Base-by-base conservation (phyloP, 2,113 vertebrate species). In the Psittacula cyanocephala region DNA sequence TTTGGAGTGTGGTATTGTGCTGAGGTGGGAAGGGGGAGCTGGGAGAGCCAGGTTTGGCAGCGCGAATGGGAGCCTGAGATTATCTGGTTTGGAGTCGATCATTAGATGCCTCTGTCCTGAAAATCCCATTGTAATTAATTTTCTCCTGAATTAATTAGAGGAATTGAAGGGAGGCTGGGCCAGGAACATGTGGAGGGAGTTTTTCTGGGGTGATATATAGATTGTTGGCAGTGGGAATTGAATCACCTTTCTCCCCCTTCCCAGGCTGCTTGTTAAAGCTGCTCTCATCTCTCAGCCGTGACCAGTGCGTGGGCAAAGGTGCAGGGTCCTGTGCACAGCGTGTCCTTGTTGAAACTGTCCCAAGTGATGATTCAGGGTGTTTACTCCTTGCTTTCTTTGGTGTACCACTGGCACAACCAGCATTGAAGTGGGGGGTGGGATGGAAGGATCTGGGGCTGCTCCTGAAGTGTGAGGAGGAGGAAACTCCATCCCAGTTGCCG, bases 121-220 rank as follows among this genome's bases (percentile, higher is more conserved):
- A 98, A 98, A 98, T 97, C 98, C 98, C 14, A 72, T 97, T 64
- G 97, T 98, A 98, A 98, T 99, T 98, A 98, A 98, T 98, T 98
- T 98, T 98, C 98, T 98, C 97, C 98, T 98, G 98, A 98, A 98
- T 98, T 98, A 98, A 99, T 99, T 98, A 98, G 97, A 96, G 95
- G 96, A 93, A 94, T 95, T 97, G 93, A 91, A 88, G 79, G 85
- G 18, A 8, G 39, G 78, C 49, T 3, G 78, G 63, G 86, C 71
- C 0, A 7, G 94, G 86, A 71, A 81, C 76, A 83, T n/a, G 78
- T 0, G 19, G 76, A 95, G 91, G 84, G 63, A 82, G 53, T 59
- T 97, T 97, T 97, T 96, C 95, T 77, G 49, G 94, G 81, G 80
- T 28, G 47, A 92, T 50, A 76, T 91, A 24, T 65, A 62, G 84